These are phyloP conservation scores for Phenganax marumi DNA, from an alignment of 92 coral and sea anemone genomes.

Conservation along the genomic window DNA sequence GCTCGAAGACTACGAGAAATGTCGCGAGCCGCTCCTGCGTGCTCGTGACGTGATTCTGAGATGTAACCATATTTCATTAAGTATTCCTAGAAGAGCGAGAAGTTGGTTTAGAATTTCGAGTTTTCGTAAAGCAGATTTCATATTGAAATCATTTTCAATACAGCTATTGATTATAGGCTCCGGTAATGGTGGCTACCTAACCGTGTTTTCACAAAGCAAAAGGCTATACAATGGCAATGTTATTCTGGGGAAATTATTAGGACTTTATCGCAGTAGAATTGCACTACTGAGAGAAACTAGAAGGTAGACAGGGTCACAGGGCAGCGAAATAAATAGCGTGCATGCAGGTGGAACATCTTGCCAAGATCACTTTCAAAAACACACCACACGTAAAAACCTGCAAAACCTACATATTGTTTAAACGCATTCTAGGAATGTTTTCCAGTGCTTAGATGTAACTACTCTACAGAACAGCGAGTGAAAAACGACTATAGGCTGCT, in stretches of 20 bases:
- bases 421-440: background rate
- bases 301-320: background rate
- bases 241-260: too few relatives aligned
- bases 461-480: too few relatives aligned
- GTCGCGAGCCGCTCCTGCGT: constrained; percentile 28
- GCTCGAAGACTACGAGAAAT: constrained; percentile 41
- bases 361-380: constrained; percentile 1
- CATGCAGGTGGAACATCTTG: background rate
- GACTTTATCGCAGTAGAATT: too few relatives aligned
- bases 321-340: background rate
- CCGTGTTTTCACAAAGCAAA: background rate
- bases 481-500: too few relatives aligned
- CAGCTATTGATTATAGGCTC: too few relatives aligned
- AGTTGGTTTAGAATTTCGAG: too few relatives aligned
- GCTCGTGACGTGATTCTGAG: background rate
- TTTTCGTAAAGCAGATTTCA: background rate
- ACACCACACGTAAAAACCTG: background rate
- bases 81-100: constrained; percentile 39
- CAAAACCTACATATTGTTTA: background rate
- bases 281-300: too few relatives aligned
- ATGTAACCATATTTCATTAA: constrained; percentile 54
- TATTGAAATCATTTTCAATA: background rate
- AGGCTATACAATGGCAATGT: too few relatives aligned
- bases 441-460: too few relatives aligned
- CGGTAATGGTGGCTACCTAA: too few relatives aligned